These are phyloP conservation scores for Muscicapa striata DNA, from an alignment of 2,797 vertebrate species.

Conservation along the genomic window DNA sequence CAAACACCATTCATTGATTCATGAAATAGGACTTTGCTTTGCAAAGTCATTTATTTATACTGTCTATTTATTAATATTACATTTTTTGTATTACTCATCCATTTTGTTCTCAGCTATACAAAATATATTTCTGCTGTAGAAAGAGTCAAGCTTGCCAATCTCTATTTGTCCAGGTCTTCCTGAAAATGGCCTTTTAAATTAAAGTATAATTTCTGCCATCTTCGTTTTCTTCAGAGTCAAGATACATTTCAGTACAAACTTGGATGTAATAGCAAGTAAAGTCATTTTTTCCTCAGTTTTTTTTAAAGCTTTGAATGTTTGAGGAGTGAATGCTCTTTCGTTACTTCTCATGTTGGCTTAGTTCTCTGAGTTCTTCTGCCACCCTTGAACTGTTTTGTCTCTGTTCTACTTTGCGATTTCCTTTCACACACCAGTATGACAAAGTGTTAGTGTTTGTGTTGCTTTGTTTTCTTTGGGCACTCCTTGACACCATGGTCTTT, in stretches of 20 bases:
- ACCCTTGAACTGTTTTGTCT: neutral
- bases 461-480: neutral
- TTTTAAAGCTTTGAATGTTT: neutral
- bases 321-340: neutral
- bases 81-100: neutral
- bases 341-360: neutral
- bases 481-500: neutral
- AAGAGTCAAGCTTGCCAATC: neutral
- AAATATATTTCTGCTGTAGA: neutral
- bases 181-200: neutral
- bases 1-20: neutral
- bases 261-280: neutral
- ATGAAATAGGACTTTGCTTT: neutral
- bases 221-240: neutral
- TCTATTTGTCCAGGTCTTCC: neutral
- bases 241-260: neutral
- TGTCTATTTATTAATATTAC: neutral
- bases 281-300: neutral
- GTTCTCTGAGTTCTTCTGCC: neutral
- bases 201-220: neutral
- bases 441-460: neutral
- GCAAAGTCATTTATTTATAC: neutral
- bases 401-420: neutral
- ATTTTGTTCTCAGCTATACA: neutral
- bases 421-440: neutral